These are phyloP conservation scores for Zhuqinia jingwanae DNA, from an alignment of 2,888 invertebrate genomes.

Conservation along the genomic window DNA sequence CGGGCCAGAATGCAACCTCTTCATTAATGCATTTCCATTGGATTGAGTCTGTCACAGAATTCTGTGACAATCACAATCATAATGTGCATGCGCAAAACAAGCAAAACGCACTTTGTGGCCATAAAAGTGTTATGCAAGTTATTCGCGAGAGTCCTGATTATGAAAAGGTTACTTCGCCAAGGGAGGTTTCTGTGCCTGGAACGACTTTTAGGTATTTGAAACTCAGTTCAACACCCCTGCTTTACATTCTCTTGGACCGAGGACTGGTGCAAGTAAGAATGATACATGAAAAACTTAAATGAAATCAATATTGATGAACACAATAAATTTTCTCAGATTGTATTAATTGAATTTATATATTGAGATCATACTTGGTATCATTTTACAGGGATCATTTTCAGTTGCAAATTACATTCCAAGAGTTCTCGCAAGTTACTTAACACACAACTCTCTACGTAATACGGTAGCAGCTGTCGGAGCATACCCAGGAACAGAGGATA, in stretches of 20 bases:
- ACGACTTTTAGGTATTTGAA: constrained; percentile 56
- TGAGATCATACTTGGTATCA: too few relatives aligned
- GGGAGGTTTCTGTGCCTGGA: constrained; percentile 40
- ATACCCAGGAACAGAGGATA: constrained; percentile 44
- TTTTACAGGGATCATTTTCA: constrained; percentile 47
- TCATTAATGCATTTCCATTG: constrained; percentile 77
- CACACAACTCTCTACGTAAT: not conserved
- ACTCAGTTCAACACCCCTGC: constrained; percentile 57
- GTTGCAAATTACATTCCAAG: constrained; percentile 61
- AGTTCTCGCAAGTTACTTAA: constrained; percentile 24
- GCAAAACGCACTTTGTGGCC: constrained; percentile 82
- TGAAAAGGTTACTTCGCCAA: constrained; percentile 57
- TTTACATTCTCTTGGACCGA: constrained; percentile 71
- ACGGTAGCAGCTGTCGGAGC: constrained; percentile 59
- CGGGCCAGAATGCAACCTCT: constrained; percentile 59
- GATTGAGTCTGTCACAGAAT: constrained; percentile 79
- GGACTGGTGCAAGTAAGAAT: constrained; percentile 65
- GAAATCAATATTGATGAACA: not conserved
- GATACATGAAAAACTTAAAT: not conserved
- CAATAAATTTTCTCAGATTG: too few relatives aligned
- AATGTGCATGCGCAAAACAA: constrained; percentile 85
- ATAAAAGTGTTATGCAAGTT: constrained; percentile 75
- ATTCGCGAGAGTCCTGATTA: constrained; percentile 73
- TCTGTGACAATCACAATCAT: constrained; percentile 85
- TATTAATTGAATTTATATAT: too few relatives aligned